phyloP scores from a whole-genome alignment of 2,113 vertebrate genomes.

The Donacobius atricapilla region DNA sequence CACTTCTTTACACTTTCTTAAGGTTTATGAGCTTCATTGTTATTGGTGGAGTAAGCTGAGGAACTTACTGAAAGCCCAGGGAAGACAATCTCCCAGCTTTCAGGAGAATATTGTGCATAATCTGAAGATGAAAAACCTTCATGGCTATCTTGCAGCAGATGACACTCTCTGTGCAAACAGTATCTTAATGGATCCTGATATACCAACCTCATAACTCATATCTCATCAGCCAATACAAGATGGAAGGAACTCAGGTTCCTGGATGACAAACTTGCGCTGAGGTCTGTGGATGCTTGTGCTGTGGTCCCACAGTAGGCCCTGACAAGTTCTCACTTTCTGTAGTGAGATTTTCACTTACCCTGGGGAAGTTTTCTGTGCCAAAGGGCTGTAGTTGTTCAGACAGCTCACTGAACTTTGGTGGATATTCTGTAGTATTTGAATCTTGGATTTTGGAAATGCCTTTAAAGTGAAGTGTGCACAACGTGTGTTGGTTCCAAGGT shows the following conservation, averaged over 20 bases:
- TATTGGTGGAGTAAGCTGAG: neutral
- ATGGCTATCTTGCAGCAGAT: neutral
- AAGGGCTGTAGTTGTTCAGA: neutral
- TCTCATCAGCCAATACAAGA: neutral
- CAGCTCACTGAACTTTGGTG: neutral
- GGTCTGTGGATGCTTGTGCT: neutral
- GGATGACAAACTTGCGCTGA: neutral
- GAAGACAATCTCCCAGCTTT: neutral
- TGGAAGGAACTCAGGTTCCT: neutral
- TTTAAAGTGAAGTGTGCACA: accelerated
- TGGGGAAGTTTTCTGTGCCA: neutral
- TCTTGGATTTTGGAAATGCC: neutral
- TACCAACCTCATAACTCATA: neutral
- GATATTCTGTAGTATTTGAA: neutral
- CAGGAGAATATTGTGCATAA: neutral
- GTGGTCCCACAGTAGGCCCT: neutral
- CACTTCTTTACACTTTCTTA: neutral
- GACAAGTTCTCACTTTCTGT: neutral
- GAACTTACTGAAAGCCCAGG: neutral
- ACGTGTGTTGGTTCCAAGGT: neutral
- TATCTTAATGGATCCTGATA: neutral
- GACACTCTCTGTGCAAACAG: neutral
- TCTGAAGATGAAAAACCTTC: neutral
- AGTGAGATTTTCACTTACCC: neutral
- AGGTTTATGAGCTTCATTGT: neutral